Evolutionary conservation across 2,113 vertebrate species (phyloP), one percentile per base, ranked within the genome.

Genomic region (Orthochromis indermauri): DNA sequence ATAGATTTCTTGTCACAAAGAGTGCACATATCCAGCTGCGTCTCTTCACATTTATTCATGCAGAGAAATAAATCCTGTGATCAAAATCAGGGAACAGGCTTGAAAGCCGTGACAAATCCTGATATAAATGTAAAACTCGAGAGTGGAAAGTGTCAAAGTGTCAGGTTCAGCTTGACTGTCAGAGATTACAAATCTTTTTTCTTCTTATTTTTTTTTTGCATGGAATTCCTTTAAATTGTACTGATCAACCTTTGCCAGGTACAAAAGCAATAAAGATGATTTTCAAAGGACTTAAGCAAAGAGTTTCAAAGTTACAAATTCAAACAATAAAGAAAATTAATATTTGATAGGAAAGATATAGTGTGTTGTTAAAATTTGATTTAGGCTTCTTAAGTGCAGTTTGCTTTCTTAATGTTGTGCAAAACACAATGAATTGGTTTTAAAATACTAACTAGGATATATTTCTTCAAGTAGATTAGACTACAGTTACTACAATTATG

Each of bases 61-160:
- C 91, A 80, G 86, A 89, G 88, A 89, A 94, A 94, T 92, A 95
- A 96, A 96, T 95, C 95, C 95, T 94, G 88, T 93, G 92, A 95
- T 96, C 92, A 94, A 92, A 95, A 95, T 96, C 86, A 80, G 88
- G 87, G 80, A 88, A 57, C 47, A 17, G 88, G 54, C 88, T 87
- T 92, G 94, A 94, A 94, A 94, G 90, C 94, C 35, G 17, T 92
- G 93, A 95, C 94, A 94, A 95, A 96, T 96, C 95, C 93, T 91
- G 91, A 95, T 95, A 95, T 87, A 92, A 95, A 95, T 93, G 93
- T 95, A 94, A 92, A 95, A 94, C 88, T 90, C 14, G 37, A 73
- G 81, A 79, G 55, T 53, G 19, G 86, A 92, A 91, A 94, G 86
- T 90, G 90, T 90, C 85, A 90, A 88, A 85, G 61, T 88, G 91